Evolutionary conservation across 2,113 vertebrate species (phyloP), one percentile per base, ranked within the genome.

Genomic region (Xenopus tropicalis): DNA sequence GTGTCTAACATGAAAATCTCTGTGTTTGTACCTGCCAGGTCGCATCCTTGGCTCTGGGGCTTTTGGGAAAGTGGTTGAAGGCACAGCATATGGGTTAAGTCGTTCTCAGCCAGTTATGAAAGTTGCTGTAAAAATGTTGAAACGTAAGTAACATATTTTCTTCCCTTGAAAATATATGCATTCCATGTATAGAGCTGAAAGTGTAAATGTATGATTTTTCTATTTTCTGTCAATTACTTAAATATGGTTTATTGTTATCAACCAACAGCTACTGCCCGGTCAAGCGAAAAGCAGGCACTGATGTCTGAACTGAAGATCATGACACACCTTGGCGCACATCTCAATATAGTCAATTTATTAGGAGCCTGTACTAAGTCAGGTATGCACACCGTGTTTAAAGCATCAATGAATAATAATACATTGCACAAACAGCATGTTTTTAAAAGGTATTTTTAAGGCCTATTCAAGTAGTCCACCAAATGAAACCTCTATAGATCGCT

Each of bases 241-340:
- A 48, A 48, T 48, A 3, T 48, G 16, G 4, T 48, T 48, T 48
- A 12, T 54, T 54, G n/a, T 54, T 73, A 3, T 69, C 82, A 77
- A 74, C 76, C 48, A 69, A 85, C 84, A 99, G 97, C 97, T 73
- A 99, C 97, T 1, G 97, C 97, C 5, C 93, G 97, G 79, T 95
- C 97, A 80, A 99, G 97, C 72, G 97, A 99, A 83, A 99, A 99
- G 65, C 97, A 99, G 74, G 97, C 97, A 0, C 94, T 99, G 66
- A 99, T 99, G 97, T 99, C 97, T 19, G 97, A 99, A 77, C 86
- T 99, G 87, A 99, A 99, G 91, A 99, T 99, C 82, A 99, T 99
- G 97, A 99, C 97, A 44, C 97, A 99, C 72, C 92, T 99, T 1
- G 97, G 97, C 7, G 96, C 97, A 0, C 97, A 99, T 79, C 88